phyloP scores from a whole-genome alignment of 1,140 invertebrate species.

The Dreissena polymorpha region DNA sequence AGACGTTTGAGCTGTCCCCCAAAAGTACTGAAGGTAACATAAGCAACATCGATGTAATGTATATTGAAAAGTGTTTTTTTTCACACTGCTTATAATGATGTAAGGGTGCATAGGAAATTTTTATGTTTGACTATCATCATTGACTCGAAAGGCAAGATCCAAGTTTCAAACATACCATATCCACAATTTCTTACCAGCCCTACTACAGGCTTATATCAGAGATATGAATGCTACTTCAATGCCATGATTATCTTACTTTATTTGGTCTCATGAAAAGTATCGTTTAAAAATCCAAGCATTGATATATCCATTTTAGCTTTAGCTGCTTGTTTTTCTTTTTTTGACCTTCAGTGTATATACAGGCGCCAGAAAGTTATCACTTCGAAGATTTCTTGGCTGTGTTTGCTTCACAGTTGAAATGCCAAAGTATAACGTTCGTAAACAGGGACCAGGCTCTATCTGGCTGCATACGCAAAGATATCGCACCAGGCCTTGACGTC shows the following conservation, averaged over 20 bases:
- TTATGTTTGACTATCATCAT: neutral
- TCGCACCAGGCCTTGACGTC: neutral
- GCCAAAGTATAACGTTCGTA: neutral
- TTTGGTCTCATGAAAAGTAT: no score
- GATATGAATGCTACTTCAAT: no score
- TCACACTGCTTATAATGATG: no score
- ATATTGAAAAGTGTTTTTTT: neutral
- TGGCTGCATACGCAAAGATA: slow-evolving; percentile 7
- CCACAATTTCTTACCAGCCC: neutral
- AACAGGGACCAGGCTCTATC: neutral
- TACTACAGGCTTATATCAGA: no score
- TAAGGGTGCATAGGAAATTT: neutral
- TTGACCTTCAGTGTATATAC: slow-evolving; percentile 12
- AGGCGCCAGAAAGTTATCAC: neutral
- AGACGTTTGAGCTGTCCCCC: slow-evolving; percentile 11
- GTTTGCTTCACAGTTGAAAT: neutral
- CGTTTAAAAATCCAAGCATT: no score
- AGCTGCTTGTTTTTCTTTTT: no score
- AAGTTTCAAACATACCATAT: neutral
- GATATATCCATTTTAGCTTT: no score
- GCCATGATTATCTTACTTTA: no score
- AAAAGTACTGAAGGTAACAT: slow-evolving; percentile 23
- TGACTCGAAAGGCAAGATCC: neutral
- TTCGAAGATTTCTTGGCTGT: slow-evolving; percentile 10
- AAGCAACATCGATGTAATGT: no score